Conservation (phyloP, 2,797 vertebrate species). For the Macropodus opercularis region DNA sequence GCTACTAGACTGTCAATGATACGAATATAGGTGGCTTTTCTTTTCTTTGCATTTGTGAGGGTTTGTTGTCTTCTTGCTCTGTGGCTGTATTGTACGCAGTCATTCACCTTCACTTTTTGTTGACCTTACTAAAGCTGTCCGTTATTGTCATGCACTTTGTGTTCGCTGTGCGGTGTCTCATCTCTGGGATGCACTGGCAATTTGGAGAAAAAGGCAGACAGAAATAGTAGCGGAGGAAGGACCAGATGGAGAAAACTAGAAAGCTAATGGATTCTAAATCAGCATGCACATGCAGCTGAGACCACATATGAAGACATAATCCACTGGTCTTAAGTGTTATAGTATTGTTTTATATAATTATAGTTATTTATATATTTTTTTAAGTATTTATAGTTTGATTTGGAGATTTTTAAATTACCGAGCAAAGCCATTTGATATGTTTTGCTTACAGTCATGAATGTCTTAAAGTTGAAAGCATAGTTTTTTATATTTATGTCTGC, state of each 20-base stretch:
- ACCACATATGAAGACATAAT: not conserved
- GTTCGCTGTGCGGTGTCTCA: not conserved
- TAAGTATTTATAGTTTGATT: no score
- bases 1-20: not conserved
- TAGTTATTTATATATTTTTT: no score
- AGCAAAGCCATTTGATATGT: no score
- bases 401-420: no score
- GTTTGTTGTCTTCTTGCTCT: not conserved
- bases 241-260: not conserved
- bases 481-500: no score
- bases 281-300: not conserved
- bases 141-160: not conserved
- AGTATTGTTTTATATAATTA: not conserved
- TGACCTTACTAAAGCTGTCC: not conserved
- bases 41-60: not conserved
- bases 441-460: no score
- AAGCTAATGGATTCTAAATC: not conserved
- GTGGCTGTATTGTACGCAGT: not conserved
- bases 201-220: not conserved
- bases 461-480: no score
- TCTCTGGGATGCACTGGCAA: not conserved
- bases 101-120: not conserved
- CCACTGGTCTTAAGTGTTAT: not conserved
- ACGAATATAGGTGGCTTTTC: not conserved
- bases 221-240: not conserved